Conservation (phyloP, 2,113 vertebrate genomes). For the Carlito syrichta region DNA sequence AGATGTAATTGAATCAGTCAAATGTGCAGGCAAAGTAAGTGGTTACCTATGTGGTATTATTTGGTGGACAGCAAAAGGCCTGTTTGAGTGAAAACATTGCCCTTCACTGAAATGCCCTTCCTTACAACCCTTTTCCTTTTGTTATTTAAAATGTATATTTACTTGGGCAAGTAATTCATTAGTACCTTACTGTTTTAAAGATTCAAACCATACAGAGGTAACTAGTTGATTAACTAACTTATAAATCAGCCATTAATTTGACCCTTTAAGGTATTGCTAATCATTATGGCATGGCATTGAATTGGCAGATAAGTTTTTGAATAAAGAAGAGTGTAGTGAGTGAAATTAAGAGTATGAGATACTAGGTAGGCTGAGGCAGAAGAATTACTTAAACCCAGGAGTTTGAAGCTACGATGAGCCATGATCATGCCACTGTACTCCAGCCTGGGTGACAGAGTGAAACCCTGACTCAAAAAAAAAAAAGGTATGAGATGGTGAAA, state of each 20-base stretch:
- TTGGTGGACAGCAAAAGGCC: background rate
- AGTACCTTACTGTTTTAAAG: background rate
- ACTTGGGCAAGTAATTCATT: background rate
- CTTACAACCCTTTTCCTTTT: background rate
- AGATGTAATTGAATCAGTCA: background rate
- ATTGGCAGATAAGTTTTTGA: background rate
- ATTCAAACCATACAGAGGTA: background rate
- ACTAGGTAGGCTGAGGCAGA: background rate
- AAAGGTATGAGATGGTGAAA: background rate
- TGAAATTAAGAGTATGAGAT: background rate
- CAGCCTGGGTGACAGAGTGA: background rate
- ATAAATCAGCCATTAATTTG: background rate
- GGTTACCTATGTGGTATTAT: background rate
- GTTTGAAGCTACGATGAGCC: too few relatives aligned
- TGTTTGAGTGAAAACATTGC: background rate
- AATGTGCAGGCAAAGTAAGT: too few relatives aligned
- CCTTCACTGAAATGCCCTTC: background rate
- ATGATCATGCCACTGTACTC: too few relatives aligned
- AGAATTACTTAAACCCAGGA: background rate
- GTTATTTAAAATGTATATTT: background rate
- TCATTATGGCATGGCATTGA: background rate
- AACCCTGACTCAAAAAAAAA: background rate
- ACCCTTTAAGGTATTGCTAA: background rate
- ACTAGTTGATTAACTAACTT: background rate
- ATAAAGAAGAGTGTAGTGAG: background rate